Evolutionary conservation across 2,113 vertebrate species (phyloP).

Genomic region (Misgurnus mizolepis): DNA sequence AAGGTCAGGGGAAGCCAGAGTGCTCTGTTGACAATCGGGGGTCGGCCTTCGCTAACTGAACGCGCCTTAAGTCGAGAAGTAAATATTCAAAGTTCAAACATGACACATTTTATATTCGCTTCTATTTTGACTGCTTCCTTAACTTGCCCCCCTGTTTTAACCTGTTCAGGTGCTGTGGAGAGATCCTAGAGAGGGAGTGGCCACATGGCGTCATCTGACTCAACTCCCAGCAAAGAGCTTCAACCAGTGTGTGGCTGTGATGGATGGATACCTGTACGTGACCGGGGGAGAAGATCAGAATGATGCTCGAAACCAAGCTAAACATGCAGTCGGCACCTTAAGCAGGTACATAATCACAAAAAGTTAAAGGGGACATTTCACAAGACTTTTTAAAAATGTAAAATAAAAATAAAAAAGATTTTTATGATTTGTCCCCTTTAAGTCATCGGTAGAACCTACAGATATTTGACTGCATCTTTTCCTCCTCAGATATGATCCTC

Average conservation of each 20-base stretch:
- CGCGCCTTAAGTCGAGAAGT: slow-evolving; percentile 82
- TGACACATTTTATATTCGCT: not conserved
- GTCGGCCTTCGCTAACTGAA: slow-evolving; percentile 77
- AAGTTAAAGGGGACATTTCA: not conserved
- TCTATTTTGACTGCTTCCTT: slow-evolving; percentile 25
- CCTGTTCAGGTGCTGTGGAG: slow-evolving; percentile 77
- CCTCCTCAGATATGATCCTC: slow-evolving; percentile 77
- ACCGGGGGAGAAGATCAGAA: slow-evolving; percentile 85
- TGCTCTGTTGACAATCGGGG: slow-evolving; percentile 77
- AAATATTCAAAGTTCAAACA: not conserved
- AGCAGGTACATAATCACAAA: slow-evolving; percentile 70
- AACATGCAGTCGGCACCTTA: slow-evolving; percentile 81
- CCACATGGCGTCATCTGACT: slow-evolving; percentile 78
- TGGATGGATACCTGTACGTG: slow-evolving; percentile 85
- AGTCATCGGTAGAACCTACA: not conserved
- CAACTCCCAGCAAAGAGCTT: slow-evolving; percentile 85
- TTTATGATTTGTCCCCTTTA: not conserved
- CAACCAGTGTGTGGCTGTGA: slow-evolving; percentile 83
- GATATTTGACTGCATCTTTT: not conserved
- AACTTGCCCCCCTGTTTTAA: slow-evolving; percentile 51
- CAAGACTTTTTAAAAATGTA: too few relatives aligned
- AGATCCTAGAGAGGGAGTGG: slow-evolving; percentile 75
- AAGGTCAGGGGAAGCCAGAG: slow-evolving; percentile 75
- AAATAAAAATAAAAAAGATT: too few relatives aligned
- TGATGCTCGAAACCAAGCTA: slow-evolving; percentile 84